Base-by-base conservation (phyloP, 2,888 invertebrate genomes). In the Iselma pallidipennis region DNA sequence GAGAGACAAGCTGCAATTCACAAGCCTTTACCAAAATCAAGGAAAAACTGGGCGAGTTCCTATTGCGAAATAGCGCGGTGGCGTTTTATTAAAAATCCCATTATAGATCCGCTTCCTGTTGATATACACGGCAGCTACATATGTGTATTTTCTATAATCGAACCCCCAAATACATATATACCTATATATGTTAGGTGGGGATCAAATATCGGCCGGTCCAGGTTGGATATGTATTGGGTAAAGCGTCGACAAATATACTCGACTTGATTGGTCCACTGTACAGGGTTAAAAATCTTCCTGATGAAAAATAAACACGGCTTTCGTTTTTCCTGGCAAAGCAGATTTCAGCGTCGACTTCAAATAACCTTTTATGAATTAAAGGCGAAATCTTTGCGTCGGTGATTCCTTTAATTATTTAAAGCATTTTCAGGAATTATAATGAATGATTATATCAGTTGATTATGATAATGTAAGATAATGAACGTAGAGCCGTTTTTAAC, bases 261-360 rank as follows among this genome's bases (percentile, higher is more conserved):
- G 55, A 68, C 64, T 67, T 45, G 23, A 37, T 61, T 74, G 80
- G 72, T 62, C 74, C 49, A 71, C 73, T 74, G 60, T 45, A 60
- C 74, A 68, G 79, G 79, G 79, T 79, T 80, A 78, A 79, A 80
- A 79, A 79, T 78, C 77, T 75, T 74, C 70, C 77, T 80, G 80
- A 80, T 80, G 80, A 80, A 80, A 80, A 80, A 80, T 80, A 80
- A 80, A 80, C 80, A 80, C 75, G 76, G 77, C 76, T 78, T 78
- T 74, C 74, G 71, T 74, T 75, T 75, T 76, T 69, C 68, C 67
- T 68, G 67, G 63, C 62, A 67, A 75, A 74, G 75, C 74, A 74
- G 75, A 76, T 75, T 76, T 75, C 70, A 63, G 66, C 71, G 73
- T 72, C 71, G 74, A 74, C 74, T 73, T 71, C 72, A 69, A 74